Base-by-base conservation (phyloP, 2,113 vertebrate genomes). In the Callipepla squamata region DNA sequence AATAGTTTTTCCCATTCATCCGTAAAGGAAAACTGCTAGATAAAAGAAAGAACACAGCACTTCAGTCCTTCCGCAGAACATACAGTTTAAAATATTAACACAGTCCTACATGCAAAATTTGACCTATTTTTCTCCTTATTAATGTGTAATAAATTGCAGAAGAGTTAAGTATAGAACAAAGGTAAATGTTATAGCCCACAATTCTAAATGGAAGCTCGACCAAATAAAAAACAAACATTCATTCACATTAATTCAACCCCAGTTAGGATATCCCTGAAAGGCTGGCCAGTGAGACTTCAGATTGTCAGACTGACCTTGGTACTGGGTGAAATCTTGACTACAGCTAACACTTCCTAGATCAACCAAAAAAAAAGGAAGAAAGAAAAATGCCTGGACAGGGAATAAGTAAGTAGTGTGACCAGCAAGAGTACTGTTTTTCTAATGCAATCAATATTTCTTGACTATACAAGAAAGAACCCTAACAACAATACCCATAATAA, bases 51-150 rank as follows among this genome's bases (percentile, higher is more conserved):
- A 82, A 69, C 1, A 6, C 3, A 82, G 47, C 26, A 87, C 22
- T 23, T 47, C 0, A 0, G 14, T 11, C 86, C 50, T 66, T 77
- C 66, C 2, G 1, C 19, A 53, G 51, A 70, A 25, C 9, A 47
- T 13, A 44, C 12, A 7, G 5, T 74, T 90, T 47, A 87, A 93
- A 86, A 78, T 4, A 65, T 0, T 6, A 67, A 58, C 11, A n/a
- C 7, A 57, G 30, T 22, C 61, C 57, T 67, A 48, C 0, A 0
- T 8, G 17, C 16, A 44, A 22, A 40, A 85, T 55, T 77, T 80
- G 73, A 59, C 38, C 22, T 70, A 25, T 25, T 74, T 87, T 55
- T 57, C 36, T 62, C n/a, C 15, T 8, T 36, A 55, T 51, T 32
- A 50, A 87, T 79, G 51, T 1, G 1, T 12, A 81, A 53, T n/a